phyloP scores from a whole-genome alignment of 2,113 vertebrate species.

The Podarcis muralis region DNA sequence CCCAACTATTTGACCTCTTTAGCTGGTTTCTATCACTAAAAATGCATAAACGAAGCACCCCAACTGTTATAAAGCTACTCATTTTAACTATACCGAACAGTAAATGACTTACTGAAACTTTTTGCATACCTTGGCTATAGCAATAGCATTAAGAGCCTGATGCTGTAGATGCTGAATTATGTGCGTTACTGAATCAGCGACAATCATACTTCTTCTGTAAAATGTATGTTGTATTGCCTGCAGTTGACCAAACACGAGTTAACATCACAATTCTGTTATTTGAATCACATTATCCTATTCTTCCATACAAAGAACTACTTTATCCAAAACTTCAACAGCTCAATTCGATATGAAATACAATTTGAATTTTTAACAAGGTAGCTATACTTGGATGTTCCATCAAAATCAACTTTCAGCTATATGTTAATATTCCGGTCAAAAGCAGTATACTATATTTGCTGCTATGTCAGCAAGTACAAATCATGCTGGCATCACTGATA shows the following conservation, averaged over 20 bases:
- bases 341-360: not conserved
- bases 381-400: not conserved
- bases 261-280: not conserved
- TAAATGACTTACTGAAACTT: slow-evolving; percentile 8
- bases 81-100: not conserved
- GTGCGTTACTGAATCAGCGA: slow-evolving; percentile 94
- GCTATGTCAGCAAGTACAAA: not conserved
- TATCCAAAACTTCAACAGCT: not conserved
- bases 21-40: not conserved
- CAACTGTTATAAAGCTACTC: not conserved
- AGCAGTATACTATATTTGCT: not conserved
- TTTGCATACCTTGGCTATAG: slow-evolving; percentile 87
- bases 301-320: not conserved
- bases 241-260: slow-evolving; percentile 26
- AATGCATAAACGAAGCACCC: not conserved
- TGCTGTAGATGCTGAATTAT: slow-evolving; percentile 94
- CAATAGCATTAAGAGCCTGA: slow-evolving; percentile 90
- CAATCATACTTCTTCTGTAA: slow-evolving; percentile 91
- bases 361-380: not conserved
- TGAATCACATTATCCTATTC: slow-evolving; percentile 12
- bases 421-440: not conserved
- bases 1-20: not conserved
- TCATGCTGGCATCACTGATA: not conserved
- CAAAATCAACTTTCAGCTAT: not conserved
- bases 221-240: slow-evolving; percentile 96